Percentiles rank a stretch among this genome's conserved stretches.
These are phyloP conservation scores for Phaetusa simplex DNA, from an alignment of 2,113 vertebrate genomes.

Conservation along the genomic window DNA sequence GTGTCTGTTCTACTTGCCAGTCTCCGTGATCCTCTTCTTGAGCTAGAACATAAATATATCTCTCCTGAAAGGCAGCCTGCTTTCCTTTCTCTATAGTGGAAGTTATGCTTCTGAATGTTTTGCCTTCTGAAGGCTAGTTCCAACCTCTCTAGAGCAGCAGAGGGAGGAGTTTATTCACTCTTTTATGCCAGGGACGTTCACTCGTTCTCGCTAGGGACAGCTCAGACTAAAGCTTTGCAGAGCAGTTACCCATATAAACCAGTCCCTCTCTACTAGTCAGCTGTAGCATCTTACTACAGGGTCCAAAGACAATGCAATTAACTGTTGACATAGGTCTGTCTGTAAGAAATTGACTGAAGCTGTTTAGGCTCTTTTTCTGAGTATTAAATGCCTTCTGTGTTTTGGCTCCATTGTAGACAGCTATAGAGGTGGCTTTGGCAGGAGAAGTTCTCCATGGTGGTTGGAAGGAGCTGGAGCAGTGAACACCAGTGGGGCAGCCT, in stretches of 20 bases:
- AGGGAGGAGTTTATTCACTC: background rate
- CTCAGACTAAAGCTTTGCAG: background rate
- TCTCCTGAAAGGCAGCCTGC: background rate
- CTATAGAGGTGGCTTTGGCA: background rate
- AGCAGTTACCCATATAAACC: background rate
- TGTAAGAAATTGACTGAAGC: background rate
- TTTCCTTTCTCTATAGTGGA: background rate
- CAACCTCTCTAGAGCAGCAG: background rate
- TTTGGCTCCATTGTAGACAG: background rate
- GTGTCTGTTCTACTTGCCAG: background rate
- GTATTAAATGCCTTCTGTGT: background rate
- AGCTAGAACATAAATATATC: background rate
- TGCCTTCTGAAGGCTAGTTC: background rate
- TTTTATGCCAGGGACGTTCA: background rate
- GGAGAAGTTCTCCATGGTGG: background rate
- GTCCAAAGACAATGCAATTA: background rate
- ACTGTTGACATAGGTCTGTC: background rate
- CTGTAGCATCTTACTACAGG: background rate
- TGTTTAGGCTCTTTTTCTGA: background rate
- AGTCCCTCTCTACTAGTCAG: background rate
- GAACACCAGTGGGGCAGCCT: background rate
- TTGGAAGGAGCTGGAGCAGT: background rate
- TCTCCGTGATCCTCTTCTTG: background rate
- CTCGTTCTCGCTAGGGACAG: background rate
- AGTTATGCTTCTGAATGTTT: background rate